phyloP scores from a whole-genome alignment of 1,140 invertebrate genomes.

The Pseudoatta argentina region DNA sequence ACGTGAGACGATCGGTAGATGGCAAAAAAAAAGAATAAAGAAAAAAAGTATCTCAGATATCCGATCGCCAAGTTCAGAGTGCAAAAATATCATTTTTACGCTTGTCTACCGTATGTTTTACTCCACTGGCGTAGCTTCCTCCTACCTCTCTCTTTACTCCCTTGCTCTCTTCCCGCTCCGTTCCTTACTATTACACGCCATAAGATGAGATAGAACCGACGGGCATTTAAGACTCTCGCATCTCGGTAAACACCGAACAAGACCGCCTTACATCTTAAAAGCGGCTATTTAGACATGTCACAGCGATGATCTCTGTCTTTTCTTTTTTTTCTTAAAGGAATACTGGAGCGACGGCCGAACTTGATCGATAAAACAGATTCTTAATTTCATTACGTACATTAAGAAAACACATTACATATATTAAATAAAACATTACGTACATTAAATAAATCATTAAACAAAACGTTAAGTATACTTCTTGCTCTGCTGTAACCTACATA shows the following conservation, averaged over 20 bases:
- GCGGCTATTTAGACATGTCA: constrained; percentile 12
- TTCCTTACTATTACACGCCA: constrained; percentile 31
- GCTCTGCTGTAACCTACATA: no score
- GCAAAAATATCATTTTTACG: constrained; percentile 2
- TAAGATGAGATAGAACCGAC: constrained; percentile 26
- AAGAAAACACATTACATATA: no score
- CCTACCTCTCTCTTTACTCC: not conserved
- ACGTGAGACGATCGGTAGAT: not conserved
- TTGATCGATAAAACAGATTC: no score
- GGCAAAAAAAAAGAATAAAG: not conserved
- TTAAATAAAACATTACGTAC: no score
- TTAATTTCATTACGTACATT: no score
- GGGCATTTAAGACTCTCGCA: constrained; percentile 42
- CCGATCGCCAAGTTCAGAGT: not conserved
- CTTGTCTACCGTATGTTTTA: constrained; percentile 9
- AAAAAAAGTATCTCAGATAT: not conserved
- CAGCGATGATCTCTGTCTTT: not conserved
- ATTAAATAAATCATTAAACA: no score
- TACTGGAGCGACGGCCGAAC: no score
- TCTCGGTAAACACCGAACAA: constrained; percentile 32
- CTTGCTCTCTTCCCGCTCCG: no score
- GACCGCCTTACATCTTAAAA: not conserved
- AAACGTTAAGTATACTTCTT: no score
- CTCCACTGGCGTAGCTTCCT: not conserved
- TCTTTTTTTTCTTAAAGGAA: not conserved